Evolutionary conservation across 2,888 invertebrate genomes (phyloP), one percentile per base, ranked within the genome.

Genomic region (Mycalesis mineus): DNA sequence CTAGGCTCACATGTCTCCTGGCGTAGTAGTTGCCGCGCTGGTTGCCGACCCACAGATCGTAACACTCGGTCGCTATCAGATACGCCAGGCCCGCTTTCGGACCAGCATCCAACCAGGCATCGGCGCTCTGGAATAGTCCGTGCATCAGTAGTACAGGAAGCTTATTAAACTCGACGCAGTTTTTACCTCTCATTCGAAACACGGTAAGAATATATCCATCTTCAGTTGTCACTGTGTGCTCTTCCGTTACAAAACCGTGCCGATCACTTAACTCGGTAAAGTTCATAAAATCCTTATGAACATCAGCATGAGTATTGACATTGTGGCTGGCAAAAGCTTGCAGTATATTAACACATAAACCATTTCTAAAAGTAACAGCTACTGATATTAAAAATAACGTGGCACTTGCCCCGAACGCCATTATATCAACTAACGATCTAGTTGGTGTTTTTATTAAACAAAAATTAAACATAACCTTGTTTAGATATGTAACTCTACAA

Each of bases 1-100:
- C 55, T 68, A 86, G 65, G 0, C 70, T 73, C 55, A 81, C 67
- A 65, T 94, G 94, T 13, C 78, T 79, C 48, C 88, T 82, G 7
- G 91, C 89, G 71, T 93, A 93, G 59, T 79, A 72, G 47, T 77
- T 82, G 0, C 82, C 82, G 15, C 82, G 70, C 45, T 68, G 67
- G 50, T 80, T 82, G 7, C 77, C 80, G 0, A 78, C 62, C 82
- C 82, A 78, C 0, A 75, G 50, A 49, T 78, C 78, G 49, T 68
- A 65, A 52, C 77, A 74, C 4, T 68, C 66, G 45, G 72, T 72
- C 0, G 77, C 61, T 13, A 77, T 48, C 0, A 75, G 67, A 57
- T 71, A 77, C 0, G 70, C 76, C 7, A 74, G 58, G 6, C 73
- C 77, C 11, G 71, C 70, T 1, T 55, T 42, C 0, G 84, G 80